These are phyloP conservation scores for Cirrhinus molitorella DNA, from an alignment of 2,797 vertebrate genomes.

Conservation along the genomic window DNA sequence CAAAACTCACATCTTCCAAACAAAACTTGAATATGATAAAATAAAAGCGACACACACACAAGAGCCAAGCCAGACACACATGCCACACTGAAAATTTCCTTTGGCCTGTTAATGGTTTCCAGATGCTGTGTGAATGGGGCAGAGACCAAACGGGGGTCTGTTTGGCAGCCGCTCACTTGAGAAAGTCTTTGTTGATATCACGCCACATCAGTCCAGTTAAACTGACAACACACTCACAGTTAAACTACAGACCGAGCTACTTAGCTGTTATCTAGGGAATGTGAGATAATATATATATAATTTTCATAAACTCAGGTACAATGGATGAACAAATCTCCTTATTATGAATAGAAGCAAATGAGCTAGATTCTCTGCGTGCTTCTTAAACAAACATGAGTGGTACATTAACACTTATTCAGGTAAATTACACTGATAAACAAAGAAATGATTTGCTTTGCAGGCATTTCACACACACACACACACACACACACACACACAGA, in stretches of 20 bases:
- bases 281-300: slow-evolving; percentile 17
- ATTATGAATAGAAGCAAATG: slow-evolving; percentile 26
- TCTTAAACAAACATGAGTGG: neutral
- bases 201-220: slow-evolving; percentile 48
- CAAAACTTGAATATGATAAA: slow-evolving; percentile 29
- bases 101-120: slow-evolving; percentile 63
- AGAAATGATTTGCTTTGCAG: neutral
- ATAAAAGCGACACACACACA: slow-evolving; percentile 31
- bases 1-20: slow-evolving; percentile 17
- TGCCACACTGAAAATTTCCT: slow-evolving; percentile 51
- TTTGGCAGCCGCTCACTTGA: slow-evolving; percentile 53
- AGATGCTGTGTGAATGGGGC: slow-evolving; percentile 60
- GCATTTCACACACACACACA: slow-evolving; percentile 28
- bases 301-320: slow-evolving; percentile 42
- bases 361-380: slow-evolving; percentile 6
- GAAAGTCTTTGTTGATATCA: slow-evolving; percentile 60
- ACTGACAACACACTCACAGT: slow-evolving; percentile 57
- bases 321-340: slow-evolving; percentile 12
- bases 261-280: slow-evolving; percentile 52
- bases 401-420: neutral
- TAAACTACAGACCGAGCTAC: slow-evolving; percentile 30
- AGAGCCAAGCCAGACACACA: slow-evolving; percentile 30
- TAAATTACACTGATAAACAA: slow-evolving; percentile 12
- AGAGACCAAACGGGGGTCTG: slow-evolving; percentile 39
- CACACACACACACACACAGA: slow-evolving; percentile 30